A percentile compares a stretch with the other conserved stretches of the same genome.
Evolutionary conservation across 2,797 vertebrate genomes (phyloP).

Genomic region (Bradypodion pumilum): DNA sequence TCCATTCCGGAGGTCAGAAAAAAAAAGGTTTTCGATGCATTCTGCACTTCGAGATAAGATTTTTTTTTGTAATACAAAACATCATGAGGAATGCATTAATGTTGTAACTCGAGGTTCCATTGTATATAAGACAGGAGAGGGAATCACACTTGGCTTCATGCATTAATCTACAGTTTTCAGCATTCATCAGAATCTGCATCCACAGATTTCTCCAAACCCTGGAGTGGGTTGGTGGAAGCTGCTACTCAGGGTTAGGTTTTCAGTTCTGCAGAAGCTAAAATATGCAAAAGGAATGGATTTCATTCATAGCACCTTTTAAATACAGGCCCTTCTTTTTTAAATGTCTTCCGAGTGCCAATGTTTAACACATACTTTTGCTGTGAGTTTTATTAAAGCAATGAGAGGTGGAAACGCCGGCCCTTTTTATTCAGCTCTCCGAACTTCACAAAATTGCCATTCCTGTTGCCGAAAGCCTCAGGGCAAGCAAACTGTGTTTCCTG

Average conservation of each 20-base stretch:
- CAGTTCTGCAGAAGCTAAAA: slow-evolving; percentile 12
- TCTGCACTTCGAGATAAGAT: too few species aligned
- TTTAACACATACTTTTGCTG: slow-evolving; percentile 13
- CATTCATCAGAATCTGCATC: too few species aligned
- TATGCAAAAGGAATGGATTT: not conserved
- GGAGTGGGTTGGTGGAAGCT: not conserved
- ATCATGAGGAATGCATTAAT: too few species aligned
- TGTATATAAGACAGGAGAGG: too few species aligned
- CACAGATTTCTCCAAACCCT: not conserved
- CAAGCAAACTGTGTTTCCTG: not conserved
- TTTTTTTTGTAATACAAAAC: too few species aligned
- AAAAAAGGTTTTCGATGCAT: too few species aligned
- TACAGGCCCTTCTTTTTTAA: not conserved
- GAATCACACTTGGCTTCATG: too few species aligned
- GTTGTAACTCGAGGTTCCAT: too few species aligned
- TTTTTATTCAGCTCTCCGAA: slow-evolving; percentile 22
- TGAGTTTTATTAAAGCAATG: slow-evolving; percentile 8
- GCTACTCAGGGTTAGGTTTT: not conserved
- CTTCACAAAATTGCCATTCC: slow-evolving; percentile 10
- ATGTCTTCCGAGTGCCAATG: slow-evolving; percentile 1
- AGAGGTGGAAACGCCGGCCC: not conserved
- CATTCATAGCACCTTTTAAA: not conserved
- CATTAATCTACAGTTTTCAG: too few species aligned
- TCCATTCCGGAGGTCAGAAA: too few species aligned
- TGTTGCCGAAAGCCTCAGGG: slow-evolving; percentile 15